These are phyloP conservation scores for Aplysia californica DNA, from an alignment of 1,140 invertebrate species.

Conservation along the genomic window DNA sequence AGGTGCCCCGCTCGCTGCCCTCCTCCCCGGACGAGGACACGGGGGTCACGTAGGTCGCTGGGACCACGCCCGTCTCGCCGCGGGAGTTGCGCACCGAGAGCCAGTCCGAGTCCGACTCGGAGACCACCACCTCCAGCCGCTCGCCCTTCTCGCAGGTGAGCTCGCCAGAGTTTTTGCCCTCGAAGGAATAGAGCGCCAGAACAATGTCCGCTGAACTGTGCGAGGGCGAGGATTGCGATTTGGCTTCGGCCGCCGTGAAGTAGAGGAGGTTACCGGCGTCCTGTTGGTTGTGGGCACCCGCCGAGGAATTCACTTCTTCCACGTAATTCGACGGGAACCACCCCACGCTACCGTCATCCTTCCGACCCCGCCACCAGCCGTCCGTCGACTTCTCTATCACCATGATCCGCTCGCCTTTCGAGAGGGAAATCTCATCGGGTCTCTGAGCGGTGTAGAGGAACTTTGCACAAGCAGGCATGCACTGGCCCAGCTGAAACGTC, in stretches of 20 bases:
- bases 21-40: conserved; percentile 49
- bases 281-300: conserved; percentile 22
- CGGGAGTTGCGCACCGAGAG: conserved; percentile 92
- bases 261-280: conserved; percentile 70
- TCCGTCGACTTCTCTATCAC: conserved; percentile 99
- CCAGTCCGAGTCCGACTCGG: conserved; percentile 93
- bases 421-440: conserved; percentile 93
- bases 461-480: conserved; percentile 86
- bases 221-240: conserved; percentile 55
- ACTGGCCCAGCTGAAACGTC: conserved; percentile 29
- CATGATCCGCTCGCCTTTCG: conserved; percentile 83
- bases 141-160: conserved; percentile 92
- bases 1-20: conserved; percentile 50
- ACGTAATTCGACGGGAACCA: conserved; percentile 99
- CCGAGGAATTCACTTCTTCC: conserved; percentile 80
- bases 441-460: conserved; percentile 98
- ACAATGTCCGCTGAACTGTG: conserved; percentile 75
- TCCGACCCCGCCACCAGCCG: conserved; percentile 96
- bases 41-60: conserved; percentile 91
- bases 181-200: conserved; percentile 67
- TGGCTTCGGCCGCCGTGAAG: conserved; percentile 90
- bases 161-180: conserved; percentile 81
- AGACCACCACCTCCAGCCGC: conserved; percentile 92
- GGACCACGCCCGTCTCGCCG: conserved; percentile 91
- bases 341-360: conserved; percentile 74